Percentiles rank a stretch among this genome's conserved stretches.
Conservation (phyloP, 2,113 vertebrate genomes). For the Corydoras sp. region DNA sequence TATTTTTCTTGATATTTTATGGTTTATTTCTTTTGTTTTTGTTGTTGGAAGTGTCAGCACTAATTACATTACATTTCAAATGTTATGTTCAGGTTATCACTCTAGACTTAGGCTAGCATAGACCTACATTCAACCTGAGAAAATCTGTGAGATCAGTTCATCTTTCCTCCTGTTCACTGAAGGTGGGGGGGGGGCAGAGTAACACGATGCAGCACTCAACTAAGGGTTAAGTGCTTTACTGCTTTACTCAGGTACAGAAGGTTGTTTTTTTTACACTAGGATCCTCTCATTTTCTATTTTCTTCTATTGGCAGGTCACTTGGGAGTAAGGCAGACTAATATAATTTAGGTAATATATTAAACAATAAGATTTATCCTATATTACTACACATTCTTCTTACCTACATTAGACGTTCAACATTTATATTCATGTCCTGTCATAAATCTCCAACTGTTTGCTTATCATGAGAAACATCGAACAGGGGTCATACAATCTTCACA, state of each 20-base stretch:
- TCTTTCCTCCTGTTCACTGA: slow-evolving; percentile 35
- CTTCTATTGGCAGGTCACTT: slow-evolving; percentile 32
- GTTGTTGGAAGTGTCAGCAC: too few relatives aligned
- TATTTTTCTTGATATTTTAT: too few relatives aligned
- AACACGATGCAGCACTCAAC: slow-evolving; percentile 49
- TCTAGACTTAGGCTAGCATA: too few relatives aligned
- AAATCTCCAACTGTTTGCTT: slow-evolving; percentile 23
- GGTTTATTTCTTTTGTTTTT: too few relatives aligned
- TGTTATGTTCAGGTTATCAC: too few relatives aligned
- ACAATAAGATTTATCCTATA: slow-evolving; percentile 17
- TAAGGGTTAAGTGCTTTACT: slow-evolving; percentile 48
- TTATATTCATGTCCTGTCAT: slow-evolving; percentile 1
- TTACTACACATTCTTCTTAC: slow-evolving; percentile 8
- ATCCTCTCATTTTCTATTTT: slow-evolving; percentile 43
- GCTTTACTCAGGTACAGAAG: slow-evolving; percentile 47
- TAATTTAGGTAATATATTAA: slow-evolving; percentile 28
- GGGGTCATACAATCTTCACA: background rate
- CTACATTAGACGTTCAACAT: background rate
- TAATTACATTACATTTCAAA: too few relatives aligned
- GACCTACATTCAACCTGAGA: slow-evolving; percentile 37
- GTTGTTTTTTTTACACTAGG: slow-evolving; percentile 41
- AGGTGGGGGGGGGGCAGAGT: slow-evolving; percentile 40
- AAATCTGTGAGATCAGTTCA: slow-evolving; percentile 42
- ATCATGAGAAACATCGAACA: slow-evolving; percentile 1
- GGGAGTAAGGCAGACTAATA: slow-evolving; percentile 33